phyloP scores from a whole-genome alignment of 2,888 invertebrate species.

The Oscheius myriophilus region DNA sequence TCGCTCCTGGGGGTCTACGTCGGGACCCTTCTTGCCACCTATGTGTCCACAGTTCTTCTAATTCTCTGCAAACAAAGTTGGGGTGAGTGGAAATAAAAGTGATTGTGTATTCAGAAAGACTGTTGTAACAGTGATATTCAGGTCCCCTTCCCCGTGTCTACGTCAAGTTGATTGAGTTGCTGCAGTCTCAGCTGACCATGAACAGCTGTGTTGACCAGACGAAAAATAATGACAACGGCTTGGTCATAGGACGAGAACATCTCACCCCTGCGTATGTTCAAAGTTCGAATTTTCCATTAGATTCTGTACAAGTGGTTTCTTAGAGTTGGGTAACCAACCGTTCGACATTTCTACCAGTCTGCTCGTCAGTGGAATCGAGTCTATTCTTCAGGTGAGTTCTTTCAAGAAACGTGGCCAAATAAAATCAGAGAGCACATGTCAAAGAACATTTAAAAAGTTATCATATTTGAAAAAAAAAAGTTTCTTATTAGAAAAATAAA shows the following conservation, averaged over 20 bases:
- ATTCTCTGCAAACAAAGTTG: too few relatives aligned
- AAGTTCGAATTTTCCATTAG: neutral
- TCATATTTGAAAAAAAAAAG: too few relatives aligned
- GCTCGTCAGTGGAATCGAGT: constrained; percentile 35
- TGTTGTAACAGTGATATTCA: neutral
- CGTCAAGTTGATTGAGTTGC: constrained; percentile 17
- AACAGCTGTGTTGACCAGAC: neutral
- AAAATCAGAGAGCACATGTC: too few relatives aligned
- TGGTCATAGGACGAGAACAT: constrained; percentile 16
- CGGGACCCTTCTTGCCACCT: too few relatives aligned
- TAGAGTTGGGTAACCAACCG: neutral
- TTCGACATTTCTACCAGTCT: constrained; percentile 15
- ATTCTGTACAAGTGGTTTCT: neutral
- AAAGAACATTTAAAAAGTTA: too few relatives aligned
- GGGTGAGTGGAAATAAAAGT: too few relatives aligned
- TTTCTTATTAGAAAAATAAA: too few relatives aligned
- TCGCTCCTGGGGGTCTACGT: too few relatives aligned
- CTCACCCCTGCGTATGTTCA: constrained; percentile 6
- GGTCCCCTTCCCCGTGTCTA: constrained; percentile 19
- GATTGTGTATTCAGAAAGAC: too few relatives aligned
- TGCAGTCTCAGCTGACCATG: constrained; percentile 13
- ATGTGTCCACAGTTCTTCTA: too few relatives aligned
- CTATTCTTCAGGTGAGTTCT: constrained; percentile 33
- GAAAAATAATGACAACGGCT: constrained; percentile 21
- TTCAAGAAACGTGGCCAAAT: too few relatives aligned